These are phyloP conservation scores for Rutilus rutilus DNA, from an alignment of 2,113 vertebrate species.

Conservation along the genomic window DNA sequence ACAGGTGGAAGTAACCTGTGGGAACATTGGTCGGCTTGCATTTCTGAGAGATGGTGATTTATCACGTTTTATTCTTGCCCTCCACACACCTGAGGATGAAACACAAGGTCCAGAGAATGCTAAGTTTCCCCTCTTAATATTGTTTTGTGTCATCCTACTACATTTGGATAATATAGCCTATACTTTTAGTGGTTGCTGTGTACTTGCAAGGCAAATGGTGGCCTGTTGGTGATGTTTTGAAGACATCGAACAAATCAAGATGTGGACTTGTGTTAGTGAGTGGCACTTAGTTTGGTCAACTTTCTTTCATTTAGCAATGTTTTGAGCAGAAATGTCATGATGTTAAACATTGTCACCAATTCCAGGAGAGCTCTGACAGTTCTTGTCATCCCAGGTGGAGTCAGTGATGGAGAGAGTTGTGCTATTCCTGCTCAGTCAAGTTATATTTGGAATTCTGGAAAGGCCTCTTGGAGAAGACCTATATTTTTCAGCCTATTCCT, in stretches of 20 bases:
- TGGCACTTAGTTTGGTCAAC: not conserved
- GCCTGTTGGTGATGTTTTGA: slow-evolving; percentile 80
- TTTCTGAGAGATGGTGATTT: slow-evolving; percentile 68
- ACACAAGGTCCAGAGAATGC: slow-evolving; percentile 60
- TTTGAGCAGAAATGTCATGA: not conserved
- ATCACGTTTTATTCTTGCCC: slow-evolving; percentile 60
- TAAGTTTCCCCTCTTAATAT: not conserved
- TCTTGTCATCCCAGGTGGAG: slow-evolving; percentile 77
- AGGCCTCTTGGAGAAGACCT: slow-evolving; percentile 65
- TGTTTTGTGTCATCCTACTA: not conserved
- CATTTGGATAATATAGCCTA: not conserved
- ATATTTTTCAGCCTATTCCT: slow-evolving; percentile 80
- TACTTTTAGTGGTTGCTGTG: slow-evolving; percentile 81
- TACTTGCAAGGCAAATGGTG: slow-evolving; percentile 84
- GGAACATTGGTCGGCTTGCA: slow-evolving; percentile 61
- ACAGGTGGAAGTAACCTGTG: slow-evolving; percentile 66
- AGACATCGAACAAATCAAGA: slow-evolving; percentile 77
- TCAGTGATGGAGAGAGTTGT: slow-evolving; percentile 87
- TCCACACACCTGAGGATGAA: slow-evolving; percentile 64
- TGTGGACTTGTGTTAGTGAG: slow-evolving; percentile 81
- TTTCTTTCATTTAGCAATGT: not conserved
- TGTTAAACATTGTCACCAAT: not conserved
- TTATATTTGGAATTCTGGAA: slow-evolving; percentile 85
- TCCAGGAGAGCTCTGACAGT: not conserved
- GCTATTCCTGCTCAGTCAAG: slow-evolving; percentile 88